Evolutionary conservation across 1,140 invertebrate genomes (phyloP).

Genomic region (Lethrus apterus): DNA sequence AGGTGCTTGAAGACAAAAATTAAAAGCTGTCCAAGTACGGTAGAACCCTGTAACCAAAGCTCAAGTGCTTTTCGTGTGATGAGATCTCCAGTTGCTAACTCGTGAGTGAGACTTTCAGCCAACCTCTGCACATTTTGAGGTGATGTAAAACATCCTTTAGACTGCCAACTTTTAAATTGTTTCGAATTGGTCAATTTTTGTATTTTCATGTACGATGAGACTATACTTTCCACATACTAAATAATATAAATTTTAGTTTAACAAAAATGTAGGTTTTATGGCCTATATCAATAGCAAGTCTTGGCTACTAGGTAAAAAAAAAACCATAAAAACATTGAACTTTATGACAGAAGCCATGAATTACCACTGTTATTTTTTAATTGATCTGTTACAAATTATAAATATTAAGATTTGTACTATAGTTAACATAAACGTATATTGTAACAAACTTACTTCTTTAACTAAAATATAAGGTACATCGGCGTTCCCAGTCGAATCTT

Average conservation of each 20-base stretch:
- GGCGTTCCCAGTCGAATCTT: conserved; percentile 44
- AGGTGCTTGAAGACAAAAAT: conserved; percentile 39
- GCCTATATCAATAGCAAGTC: too few relatives aligned
- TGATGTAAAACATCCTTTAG: conserved; percentile 34
- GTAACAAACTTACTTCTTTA: conserved; percentile 49
- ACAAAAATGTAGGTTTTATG: too few relatives aligned
- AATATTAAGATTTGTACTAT: too few relatives aligned
- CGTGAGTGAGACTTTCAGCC: conserved; percentile 38
- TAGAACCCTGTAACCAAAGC: conserved; percentile 36
- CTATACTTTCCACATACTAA: conserved; percentile 52
- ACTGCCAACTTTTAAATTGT: conserved; percentile 39
- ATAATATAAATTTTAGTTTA: conserved; percentile 22
- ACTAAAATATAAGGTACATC: conserved; percentile 50
- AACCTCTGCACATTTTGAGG: conserved; percentile 39
- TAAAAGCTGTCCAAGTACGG: conserved; percentile 35
- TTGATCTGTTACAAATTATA: conserved; percentile 4
- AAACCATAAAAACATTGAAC: conserved; percentile 8
- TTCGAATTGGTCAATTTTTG: conserved; percentile 42
- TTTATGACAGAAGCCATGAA: too few relatives aligned
- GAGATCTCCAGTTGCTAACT: conserved; percentile 31
- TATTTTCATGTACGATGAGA: conserved; percentile 51
- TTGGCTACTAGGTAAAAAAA: too few relatives aligned
- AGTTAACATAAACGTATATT: too few relatives aligned
- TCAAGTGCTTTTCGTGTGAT: conserved; percentile 32
- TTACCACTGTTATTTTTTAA: conserved; percentile 4